These are phyloP conservation scores for Sclerurus mexicanus DNA, from an alignment of 2,113 vertebrate genomes.

Conservation along the genomic window DNA sequence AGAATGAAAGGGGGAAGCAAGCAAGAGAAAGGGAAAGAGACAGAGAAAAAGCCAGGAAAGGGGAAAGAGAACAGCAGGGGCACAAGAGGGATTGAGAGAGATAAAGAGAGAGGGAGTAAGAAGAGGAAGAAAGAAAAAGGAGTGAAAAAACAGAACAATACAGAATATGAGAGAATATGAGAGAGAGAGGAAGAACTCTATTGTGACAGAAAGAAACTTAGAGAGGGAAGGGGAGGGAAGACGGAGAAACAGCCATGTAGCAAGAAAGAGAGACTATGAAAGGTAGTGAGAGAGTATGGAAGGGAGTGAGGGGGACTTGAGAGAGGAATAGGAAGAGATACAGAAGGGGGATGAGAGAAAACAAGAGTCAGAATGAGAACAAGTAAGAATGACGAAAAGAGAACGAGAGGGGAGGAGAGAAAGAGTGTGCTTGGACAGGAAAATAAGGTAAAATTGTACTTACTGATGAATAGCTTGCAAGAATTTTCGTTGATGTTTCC, in stretches of 20 bases:
- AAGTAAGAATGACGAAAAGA: background rate
- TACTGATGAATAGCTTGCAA: constrained; percentile 99
- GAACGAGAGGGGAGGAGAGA: background rate
- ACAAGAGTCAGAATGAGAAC: background rate
- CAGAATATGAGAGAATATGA: background rate
- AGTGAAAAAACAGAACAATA: background rate
- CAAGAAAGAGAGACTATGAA: background rate
- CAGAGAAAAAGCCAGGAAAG: background rate
- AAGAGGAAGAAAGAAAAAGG: background rate
- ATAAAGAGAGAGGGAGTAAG: background rate
- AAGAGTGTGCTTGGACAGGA: background rate
- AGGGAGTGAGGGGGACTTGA: background rate
- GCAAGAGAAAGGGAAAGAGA: background rate
- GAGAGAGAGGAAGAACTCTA: background rate
- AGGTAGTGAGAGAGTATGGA: background rate
- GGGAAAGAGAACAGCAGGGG: background rate
- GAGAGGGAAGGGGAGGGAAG: background rate
- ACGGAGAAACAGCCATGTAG: background rate
- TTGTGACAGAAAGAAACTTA: background rate
- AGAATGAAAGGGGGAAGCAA: background rate
- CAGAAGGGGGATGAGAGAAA: background rate
- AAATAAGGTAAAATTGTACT: constrained; percentile 70
- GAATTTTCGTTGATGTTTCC: constrained; percentile 98
- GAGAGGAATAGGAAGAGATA: background rate
- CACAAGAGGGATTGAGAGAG: background rate